A percentile compares a stretch with the other conserved stretches of the same genome.
phyloP scores from a whole-genome alignment of 2,888 invertebrate species.

The Acrocyrtus sp. region DNA sequence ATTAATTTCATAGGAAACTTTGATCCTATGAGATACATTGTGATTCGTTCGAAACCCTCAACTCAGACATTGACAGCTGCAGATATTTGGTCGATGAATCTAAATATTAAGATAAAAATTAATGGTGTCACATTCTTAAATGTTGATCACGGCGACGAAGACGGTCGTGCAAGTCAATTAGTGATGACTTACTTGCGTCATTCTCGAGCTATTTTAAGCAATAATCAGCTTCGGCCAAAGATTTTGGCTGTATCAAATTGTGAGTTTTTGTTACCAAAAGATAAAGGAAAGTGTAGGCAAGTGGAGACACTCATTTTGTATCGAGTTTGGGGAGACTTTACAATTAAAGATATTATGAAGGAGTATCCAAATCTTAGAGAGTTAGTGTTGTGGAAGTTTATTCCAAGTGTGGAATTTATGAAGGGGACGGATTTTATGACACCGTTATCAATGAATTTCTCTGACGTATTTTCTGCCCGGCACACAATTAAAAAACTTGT shows the following conservation, averaged over 20 bases:
- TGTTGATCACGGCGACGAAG: neutral
- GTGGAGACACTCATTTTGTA: constrained; percentile 25
- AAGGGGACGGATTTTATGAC: neutral
- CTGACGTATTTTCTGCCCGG: constrained; percentile 10
- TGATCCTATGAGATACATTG: constrained; percentile 17
- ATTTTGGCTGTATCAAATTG: constrained; percentile 34
- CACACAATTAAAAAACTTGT: constrained; percentile 19
- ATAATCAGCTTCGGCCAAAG: neutral
- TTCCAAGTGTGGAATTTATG: neutral
- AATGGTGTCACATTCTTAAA: constrained; percentile 34
- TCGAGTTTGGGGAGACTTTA: constrained; percentile 31
- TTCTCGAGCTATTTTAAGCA: constrained; percentile 8
- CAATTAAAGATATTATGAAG: constrained; percentile 15
- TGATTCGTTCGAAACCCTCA: neutral
- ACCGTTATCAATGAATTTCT: constrained; percentile 6
- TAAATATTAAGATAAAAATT: constrained; percentile 18
- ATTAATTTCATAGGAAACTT: constrained; percentile 11
- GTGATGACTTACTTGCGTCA: constrained; percentile 19
- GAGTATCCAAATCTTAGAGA: constrained; percentile 22
- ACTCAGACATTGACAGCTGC: neutral
- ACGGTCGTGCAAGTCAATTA: neutral
- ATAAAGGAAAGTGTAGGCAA: neutral
- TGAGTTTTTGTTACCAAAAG: constrained; percentile 14
- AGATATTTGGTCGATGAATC: constrained; percentile 23
- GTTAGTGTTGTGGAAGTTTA: constrained; percentile 30